These are phyloP conservation scores for Oreohelix idahoensis DNA, from an alignment of 1,140 invertebrate genomes.

Conservation along the genomic window DNA sequence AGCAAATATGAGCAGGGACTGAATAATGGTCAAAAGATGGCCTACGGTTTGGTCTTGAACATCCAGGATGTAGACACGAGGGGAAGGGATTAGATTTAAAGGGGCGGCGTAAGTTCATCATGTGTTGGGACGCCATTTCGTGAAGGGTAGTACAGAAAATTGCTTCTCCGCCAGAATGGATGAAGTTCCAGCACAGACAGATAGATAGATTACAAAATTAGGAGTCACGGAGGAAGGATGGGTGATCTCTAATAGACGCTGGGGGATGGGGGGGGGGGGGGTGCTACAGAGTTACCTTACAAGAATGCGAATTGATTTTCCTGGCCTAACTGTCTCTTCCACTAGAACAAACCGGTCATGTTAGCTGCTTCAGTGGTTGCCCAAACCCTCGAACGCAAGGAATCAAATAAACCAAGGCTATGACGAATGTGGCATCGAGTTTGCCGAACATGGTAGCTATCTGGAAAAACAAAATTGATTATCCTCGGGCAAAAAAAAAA, in stretches of 20 bases:
- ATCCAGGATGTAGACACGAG: neutral
- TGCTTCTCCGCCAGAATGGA: too few relatives aligned
- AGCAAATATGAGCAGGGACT: neutral
- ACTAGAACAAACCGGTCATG: neutral
- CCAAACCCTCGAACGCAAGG: neutral
- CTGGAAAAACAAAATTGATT: slow-evolving; percentile 6
- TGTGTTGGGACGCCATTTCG: neutral
- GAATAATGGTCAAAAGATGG: neutral
- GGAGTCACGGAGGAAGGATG: neutral
- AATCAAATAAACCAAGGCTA: slow-evolving; percentile 14
- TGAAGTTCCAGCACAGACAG: neutral
- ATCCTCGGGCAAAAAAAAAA: neutral
- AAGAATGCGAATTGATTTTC: neutral
- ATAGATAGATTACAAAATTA: neutral
- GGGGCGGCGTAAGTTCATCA: neutral
- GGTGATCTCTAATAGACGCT: neutral
- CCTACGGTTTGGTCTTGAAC: neutral
- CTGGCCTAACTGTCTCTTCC: neutral
- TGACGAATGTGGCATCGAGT: slow-evolving; percentile 16
- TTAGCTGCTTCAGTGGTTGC: neutral
- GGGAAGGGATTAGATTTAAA: neutral
- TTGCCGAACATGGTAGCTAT: neutral
- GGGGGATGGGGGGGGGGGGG: neutral
- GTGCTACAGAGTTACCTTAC: neutral
- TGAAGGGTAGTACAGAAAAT: neutral